Percentiles rank a stretch among this genome's conserved stretches.
Evolutionary conservation across 1,140 invertebrate genomes (phyloP).

Genomic region (Pomacea maculata): DNA sequence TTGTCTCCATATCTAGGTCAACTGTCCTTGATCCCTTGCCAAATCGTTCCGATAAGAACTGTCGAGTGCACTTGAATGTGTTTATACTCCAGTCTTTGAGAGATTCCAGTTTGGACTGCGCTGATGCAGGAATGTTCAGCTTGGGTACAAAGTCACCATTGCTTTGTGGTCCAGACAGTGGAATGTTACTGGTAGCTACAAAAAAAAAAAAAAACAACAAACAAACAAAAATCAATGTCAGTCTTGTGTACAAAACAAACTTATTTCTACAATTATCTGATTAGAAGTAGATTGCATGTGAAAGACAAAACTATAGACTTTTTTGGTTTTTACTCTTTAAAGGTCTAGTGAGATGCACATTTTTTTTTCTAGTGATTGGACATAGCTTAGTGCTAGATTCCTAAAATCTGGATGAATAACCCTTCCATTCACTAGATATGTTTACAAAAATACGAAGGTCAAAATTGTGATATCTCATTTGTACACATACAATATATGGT

Average conservation of each 20-base stretch:
- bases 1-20: constrained; percentile 88
- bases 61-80: constrained; percentile 96
- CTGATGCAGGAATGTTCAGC: constrained; percentile 44
- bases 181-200: constrained; percentile 65
- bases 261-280: no score
- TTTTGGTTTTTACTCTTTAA: no score
- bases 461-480: no score
- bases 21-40: constrained; percentile 90
- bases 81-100: constrained; percentile 96
- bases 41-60: constrained; percentile 92
- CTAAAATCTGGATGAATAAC: no score
- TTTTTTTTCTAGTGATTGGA: no score
- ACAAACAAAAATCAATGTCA: background rate
- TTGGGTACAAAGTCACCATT: constrained; percentile 56
- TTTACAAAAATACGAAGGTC: no score
- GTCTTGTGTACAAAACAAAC: background rate
- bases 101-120: constrained; percentile 75
- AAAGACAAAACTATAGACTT: no score
- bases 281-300: no score
- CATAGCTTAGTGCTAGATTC: no score
- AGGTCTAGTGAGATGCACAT: no score
- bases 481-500: no score
- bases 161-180: constrained; percentile 54
- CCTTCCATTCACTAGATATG: no score
- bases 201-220: constrained; percentile 16